phyloP scores from a whole-genome alignment of 2,113 vertebrate species.

The Coreoperca whiteheadi region DNA sequence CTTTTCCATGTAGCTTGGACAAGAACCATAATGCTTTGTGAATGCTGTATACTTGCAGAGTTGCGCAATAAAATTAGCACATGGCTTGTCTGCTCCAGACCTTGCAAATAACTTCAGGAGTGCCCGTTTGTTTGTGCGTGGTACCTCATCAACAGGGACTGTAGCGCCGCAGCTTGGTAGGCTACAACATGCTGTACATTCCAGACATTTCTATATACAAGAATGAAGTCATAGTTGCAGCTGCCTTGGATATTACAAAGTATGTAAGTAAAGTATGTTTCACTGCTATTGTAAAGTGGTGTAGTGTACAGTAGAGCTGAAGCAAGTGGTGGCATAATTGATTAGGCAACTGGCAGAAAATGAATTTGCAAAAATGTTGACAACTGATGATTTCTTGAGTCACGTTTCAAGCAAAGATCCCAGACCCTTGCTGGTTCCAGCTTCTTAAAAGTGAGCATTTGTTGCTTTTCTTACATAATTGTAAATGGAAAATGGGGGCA shows the following conservation, averaged over 20 bases:
- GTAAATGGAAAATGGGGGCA: too few relatives aligned
- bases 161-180: not conserved
- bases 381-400: rapidly evolving
- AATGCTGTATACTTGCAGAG: not conserved
- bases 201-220: not conserved
- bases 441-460: not conserved
- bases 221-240: not conserved
- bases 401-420: too few relatives aligned
- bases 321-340: not conserved
- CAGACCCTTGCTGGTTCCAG: not conserved
- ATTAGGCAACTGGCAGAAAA: not conserved
- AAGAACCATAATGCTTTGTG: not conserved
- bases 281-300: not conserved
- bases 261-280: not conserved
- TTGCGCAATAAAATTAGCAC: not conserved
- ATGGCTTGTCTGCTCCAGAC: not conserved
- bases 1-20: not conserved
- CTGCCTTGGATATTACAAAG: not conserved
- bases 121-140: not conserved
- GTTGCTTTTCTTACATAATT: not conserved
- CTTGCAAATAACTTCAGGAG: not conserved
- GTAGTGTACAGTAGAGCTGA: not conserved
- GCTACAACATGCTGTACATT: not conserved
- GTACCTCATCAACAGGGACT: not conserved
- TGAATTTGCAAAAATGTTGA: not conserved